Conservation (phyloP, 2,113 vertebrate species). For the Erpornis zantholeuca region DNA sequence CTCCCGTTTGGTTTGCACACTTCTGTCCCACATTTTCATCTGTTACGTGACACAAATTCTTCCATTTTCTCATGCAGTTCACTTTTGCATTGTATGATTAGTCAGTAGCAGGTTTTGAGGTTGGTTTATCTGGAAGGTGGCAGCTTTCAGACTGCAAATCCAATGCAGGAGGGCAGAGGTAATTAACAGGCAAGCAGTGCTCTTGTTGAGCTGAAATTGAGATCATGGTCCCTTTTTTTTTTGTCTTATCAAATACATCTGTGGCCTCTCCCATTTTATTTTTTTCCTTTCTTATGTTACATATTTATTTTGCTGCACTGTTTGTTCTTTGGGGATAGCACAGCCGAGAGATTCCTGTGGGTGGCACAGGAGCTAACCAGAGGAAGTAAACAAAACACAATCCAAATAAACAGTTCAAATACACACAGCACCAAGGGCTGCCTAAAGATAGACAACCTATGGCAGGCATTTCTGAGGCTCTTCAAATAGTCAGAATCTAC, state of each 20-base stretch:
- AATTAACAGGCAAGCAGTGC: neutral
- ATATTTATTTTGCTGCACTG: neutral
- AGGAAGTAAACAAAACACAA: neutral
- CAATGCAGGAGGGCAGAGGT: neutral
- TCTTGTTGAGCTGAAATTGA: neutral
- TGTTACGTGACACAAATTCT: neutral
- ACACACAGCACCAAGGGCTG: neutral
- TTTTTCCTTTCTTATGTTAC: neutral
- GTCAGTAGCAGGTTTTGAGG: neutral
- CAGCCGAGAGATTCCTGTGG: neutral
- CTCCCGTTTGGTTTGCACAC: fast-evolving
- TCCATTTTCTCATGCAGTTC: fast-evolving
- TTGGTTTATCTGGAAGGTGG: neutral
- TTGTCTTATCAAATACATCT: neutral
- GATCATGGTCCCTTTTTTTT: neutral
- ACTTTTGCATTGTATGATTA: neutral
- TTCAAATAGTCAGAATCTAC: neutral
- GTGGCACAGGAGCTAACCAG: neutral
- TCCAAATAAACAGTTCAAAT: neutral
- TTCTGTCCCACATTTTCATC: neutral
- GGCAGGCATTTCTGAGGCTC: neutral
- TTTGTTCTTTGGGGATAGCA: neutral
- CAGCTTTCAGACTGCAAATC: neutral
- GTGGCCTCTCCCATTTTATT: neutral
- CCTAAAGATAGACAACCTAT: neutral